Evolutionary conservation across 1,140 invertebrate species (phyloP).

Genomic region (Leptopilina clavipes): DNA sequence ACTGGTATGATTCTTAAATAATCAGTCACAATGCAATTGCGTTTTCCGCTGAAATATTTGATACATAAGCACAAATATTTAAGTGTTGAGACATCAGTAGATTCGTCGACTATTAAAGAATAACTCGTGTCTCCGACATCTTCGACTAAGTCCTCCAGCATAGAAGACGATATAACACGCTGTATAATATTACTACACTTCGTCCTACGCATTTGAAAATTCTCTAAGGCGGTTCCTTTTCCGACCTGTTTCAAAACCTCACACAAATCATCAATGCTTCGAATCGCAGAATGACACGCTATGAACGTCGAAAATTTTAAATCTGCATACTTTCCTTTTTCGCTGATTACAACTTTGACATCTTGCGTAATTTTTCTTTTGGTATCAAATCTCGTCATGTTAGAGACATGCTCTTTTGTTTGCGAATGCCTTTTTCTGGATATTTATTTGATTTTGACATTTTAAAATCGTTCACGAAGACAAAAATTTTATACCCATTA

Average conservation of each 20-base stretch:
- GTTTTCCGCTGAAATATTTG: background rate
- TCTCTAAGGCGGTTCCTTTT: slow-evolving; percentile 2
- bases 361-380: background rate
- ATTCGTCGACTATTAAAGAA: background rate
- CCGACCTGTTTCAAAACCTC: slow-evolving; percentile 1
- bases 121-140: background rate
- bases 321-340: slow-evolving; percentile 14
- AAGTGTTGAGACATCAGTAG: background rate
- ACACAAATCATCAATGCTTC: slow-evolving; percentile 9
- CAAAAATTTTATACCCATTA: too few species aligned
- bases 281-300: background rate
- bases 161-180: background rate
- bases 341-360: background rate
- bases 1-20: background rate
- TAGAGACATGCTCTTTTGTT: background rate
- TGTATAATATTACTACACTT: background rate
- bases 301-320: slow-evolving; percentile 23
- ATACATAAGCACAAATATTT: background rate
- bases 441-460: too few species aligned
- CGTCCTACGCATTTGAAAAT: slow-evolving; percentile 35
- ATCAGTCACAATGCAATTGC: background rate
- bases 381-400: background rate
- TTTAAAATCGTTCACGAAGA: too few species aligned
- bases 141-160: background rate
- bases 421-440: background rate